Evolutionary conservation across 1,140 invertebrate genomes (phyloP), one percentile per base, ranked within the genome.

Genomic region (Conus betulinus): DNA sequence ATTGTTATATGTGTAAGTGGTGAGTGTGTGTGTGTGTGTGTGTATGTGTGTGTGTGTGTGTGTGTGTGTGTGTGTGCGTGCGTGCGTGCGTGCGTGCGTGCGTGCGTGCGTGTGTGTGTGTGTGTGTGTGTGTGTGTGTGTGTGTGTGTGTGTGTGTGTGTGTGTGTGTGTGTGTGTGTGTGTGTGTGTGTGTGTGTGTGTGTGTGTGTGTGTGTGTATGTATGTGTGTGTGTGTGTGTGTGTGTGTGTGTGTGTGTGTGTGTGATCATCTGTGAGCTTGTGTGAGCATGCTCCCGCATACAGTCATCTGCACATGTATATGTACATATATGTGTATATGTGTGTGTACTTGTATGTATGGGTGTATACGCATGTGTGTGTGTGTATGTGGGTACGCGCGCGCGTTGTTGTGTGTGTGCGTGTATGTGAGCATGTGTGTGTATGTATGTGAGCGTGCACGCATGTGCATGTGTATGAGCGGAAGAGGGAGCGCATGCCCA

Each of bases 71-170:
- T 57, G 20, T 76, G 20, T 76, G 71, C 20, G 20, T 76, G 20
- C 20, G 71, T 76, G 71, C 20, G 71, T 76, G 71, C 20, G 71
- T 76, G 71, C 20, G 71, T 76, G 71, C 20, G 71, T 76, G 71
- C 20, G 71, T 76, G 71, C 20, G 71, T 76, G 71, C 20, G 71
- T 76, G 71, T 76, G 71, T 76, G 71, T 76, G 71, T 20, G 71
- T 76, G 71, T 76, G 71, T 76, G 71, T 76, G 71, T 76, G 71
- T 76, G 71, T 76, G 71, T 76, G 71, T 76, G 71, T 76, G 71
- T 76, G 71, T 76, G 71, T 76, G 71, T 76, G 71, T 20, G 71
- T 76, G 71, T 20, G 71, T 76, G 71, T 20, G 71, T 76, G 71
- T 76, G 71, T 76, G 20, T 76, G 71, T 76, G 71, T 20, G 71